phyloP scores from a whole-genome alignment of 1,140 invertebrate genomes.

The Triops cancriformis region DNA sequence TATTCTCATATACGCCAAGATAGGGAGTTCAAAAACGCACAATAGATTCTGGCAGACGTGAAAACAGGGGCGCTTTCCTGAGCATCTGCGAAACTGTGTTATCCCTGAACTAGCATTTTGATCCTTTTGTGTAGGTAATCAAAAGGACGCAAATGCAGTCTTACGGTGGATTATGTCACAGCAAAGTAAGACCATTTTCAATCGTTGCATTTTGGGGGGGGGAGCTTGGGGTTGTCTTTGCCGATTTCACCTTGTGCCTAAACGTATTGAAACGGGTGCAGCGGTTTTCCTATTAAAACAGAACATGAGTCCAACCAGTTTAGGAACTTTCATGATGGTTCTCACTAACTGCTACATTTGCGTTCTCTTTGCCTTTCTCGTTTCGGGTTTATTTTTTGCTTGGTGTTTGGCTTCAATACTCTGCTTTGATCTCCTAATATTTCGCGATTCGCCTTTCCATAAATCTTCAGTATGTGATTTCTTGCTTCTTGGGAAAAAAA shows the following conservation, averaged over 20 bases:
- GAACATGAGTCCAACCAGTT: constrained; percentile 21
- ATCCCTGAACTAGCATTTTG: background rate
- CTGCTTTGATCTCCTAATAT: background rate
- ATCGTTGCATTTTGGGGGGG: background rate
- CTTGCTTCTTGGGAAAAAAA: background rate
- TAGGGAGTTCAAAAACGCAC: constrained; percentile 10
- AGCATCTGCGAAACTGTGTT: background rate
- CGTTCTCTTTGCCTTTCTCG: constrained; percentile 11
- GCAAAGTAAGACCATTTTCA: constrained; percentile 28
- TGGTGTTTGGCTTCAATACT: background rate
- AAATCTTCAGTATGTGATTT: background rate
- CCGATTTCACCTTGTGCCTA: background rate
- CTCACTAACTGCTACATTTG: constrained; percentile 16
- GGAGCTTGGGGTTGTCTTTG: background rate
- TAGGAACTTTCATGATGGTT: background rate
- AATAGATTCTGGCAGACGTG: constrained; percentile 1
- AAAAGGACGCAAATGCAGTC: constrained; percentile 26
- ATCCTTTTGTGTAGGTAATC: constrained; percentile 27
- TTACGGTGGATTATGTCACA: constrained; percentile 28
- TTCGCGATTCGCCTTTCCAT: background rate
- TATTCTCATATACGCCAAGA: background rate
- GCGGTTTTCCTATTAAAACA: background rate
- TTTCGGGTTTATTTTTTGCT: background rate
- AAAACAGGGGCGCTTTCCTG: constrained; percentile 14
- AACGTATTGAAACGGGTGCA: background rate